Conservation (phyloP, 2,797 vertebrate genomes). For the Sorex maritimensis region DNA sequence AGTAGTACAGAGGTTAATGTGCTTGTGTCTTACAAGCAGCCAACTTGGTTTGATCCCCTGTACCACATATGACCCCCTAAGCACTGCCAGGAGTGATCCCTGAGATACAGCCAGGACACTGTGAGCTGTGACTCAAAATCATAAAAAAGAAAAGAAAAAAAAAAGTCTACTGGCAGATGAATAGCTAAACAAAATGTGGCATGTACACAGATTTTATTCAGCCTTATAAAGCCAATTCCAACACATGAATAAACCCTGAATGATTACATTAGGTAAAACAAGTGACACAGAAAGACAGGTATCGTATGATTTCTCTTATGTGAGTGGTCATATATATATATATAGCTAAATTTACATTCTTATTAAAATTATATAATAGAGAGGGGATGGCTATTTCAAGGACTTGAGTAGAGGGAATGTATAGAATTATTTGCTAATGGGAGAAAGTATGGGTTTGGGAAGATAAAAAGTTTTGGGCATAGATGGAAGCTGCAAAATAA, state of each 20-base stretch:
- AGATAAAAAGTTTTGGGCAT: constrained; percentile 22
- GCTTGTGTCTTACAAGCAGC: no score
- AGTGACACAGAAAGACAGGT: constrained; percentile 38
- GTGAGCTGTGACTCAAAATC: not conserved
- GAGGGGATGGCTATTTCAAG: not conserved
- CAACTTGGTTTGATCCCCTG: no score
- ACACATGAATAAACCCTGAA: constrained; percentile 23
- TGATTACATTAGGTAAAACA: constrained; percentile 12
- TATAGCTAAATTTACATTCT: not conserved
- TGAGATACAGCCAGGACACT: no score
- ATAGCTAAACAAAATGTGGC: constrained; percentile 29
- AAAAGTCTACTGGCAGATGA: not conserved
- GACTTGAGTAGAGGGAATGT: no score
- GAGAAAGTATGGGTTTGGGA: not conserved
- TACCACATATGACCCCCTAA: no score
- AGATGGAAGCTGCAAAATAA: not conserved
- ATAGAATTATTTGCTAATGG: not conserved
- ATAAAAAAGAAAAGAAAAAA: constrained; percentile 13
- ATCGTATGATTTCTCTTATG: constrained; percentile 27
- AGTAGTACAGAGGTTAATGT: no score
- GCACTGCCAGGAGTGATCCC: no score
- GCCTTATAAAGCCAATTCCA: constrained; percentile 30
- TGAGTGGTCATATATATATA: constrained; percentile 39
- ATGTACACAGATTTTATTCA: not conserved
- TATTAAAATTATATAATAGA: not conserved